Evolutionary conservation across 2,888 invertebrate genomes (phyloP), one percentile per base, ranked within the genome.

Genomic region (Lochmaea capreae): DNA sequence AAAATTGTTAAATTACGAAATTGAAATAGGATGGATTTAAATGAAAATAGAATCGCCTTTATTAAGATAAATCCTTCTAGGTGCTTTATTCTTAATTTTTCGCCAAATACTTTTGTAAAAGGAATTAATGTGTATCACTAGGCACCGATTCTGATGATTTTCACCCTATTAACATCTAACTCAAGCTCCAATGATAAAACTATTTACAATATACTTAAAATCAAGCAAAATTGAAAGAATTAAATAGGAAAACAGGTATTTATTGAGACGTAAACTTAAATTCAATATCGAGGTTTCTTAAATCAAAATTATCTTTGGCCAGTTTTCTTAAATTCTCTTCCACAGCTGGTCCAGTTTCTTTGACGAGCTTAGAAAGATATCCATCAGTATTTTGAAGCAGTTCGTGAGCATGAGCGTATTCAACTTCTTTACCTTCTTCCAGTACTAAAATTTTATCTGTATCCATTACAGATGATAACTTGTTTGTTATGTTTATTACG

Each of bases 381-480:
- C 76, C 83, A 10, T 82, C 79, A 5, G 81, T 77, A 71, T 86
- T 83, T 75, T 85, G 82, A 12, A 87, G 80, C 43, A 87, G 77
- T 49, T 83, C 82, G 79, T 88, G 85, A 1, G 91, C 91, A 46
- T 88, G 86, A 71, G 89, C 90, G 83, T 90, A 90, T 83, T 91
- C 87, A 16, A 85, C 86, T 43, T 89, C 85, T 58, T 83, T 79
- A 0, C 92, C 92, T 33, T 88, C 88, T 79, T 91, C 89, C 82
- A 92, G 86, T 5, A 91, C 91, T 78, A 91, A 82, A 73, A 94
- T 91, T 86, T 92, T 91, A 87, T 95, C 94, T 0, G 93, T 94
- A 33, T 96, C 95, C 93, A 95, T 95, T 66, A 96, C 94, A 0
- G 97, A 93, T 0, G 95, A 95, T 6, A 96, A 89, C 54, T 95